phyloP scores from a whole-genome alignment of 92 coral and sea anemone genomes.

The Actinernus sp. region DNA sequence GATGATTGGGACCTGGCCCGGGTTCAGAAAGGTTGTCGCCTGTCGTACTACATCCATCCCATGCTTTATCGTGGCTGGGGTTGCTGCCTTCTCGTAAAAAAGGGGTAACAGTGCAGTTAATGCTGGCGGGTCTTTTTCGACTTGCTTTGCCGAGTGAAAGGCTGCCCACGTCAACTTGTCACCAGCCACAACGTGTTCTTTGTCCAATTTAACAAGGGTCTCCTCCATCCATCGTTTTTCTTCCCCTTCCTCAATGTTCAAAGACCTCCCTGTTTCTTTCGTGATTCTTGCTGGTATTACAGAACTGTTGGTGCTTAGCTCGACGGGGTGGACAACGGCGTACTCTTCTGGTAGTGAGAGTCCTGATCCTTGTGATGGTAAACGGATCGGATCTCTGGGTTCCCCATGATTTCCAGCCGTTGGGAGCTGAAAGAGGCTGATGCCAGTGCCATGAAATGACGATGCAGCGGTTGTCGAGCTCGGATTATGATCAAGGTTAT shows the following conservation, averaged over 20 bases:
- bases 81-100: constrained; percentile 58
- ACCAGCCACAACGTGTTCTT: background rate
- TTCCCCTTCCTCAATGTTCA: constrained; percentile 30
- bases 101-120: constrained; percentile 60
- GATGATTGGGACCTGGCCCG: constrained; percentile 44
- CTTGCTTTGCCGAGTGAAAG: background rate
- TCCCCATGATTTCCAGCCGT: constrained; percentile 37
- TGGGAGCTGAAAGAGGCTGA: constrained; percentile 61
- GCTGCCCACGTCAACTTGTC: constrained; percentile 10
- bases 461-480: constrained; percentile 66
- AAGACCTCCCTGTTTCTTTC: constrained; percentile 36
- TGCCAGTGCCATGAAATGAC: constrained; percentile 75
- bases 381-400: constrained; percentile 19
- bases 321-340: constrained; percentile 71
- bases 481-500: constrained; percentile 61
- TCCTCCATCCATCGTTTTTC: constrained; percentile 60
- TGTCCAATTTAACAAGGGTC: constrained; percentile 11
- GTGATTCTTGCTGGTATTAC: constrained; percentile 31
- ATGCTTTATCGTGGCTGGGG: constrained; percentile 58
- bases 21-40: constrained; percentile 46
- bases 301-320: constrained; percentile 47
- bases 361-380: constrained; percentile 70
- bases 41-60: constrained; percentile 35
- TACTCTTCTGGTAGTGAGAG: constrained; percentile 58
- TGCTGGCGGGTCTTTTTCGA: constrained; percentile 4